A percentile compares a stretch with the other conserved stretches of the same genome.
Evolutionary conservation across 2,888 invertebrate species (phyloP).

Genomic region (Ethmia dodecea): DNA sequence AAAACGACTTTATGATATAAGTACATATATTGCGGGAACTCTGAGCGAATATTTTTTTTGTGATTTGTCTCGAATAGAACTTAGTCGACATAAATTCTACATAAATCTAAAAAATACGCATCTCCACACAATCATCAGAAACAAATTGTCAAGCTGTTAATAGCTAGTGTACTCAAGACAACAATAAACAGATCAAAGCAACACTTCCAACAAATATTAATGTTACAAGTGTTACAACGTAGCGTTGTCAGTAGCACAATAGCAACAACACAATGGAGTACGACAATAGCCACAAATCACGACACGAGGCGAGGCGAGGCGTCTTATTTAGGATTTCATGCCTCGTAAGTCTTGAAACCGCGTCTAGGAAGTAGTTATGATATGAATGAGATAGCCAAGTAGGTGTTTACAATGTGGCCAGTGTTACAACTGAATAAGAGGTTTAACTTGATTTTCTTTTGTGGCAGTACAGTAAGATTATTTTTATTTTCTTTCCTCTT

Average conservation of each 20-base stretch:
- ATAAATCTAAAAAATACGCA: no score
- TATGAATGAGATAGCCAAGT: constrained; percentile 6
- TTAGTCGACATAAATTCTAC: no score
- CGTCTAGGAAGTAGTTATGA: constrained; percentile 17
- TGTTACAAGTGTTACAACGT: constrained; percentile 15
- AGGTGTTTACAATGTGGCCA: background rate
- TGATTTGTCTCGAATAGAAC: no score
- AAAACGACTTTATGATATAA: no score
- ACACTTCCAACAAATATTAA: constrained; percentile 17
- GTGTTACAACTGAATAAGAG: no score
- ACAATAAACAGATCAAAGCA: constrained; percentile 21
- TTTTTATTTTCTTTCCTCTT: no score
- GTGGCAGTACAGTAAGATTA: no score
- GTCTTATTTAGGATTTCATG: constrained; percentile 40
- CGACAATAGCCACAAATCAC: constrained; percentile 46
- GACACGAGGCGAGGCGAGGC: constrained; percentile 23
- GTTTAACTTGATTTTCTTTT: no score
- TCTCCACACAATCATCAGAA: no score
- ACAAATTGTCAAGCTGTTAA: background rate
- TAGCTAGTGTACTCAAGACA: constrained; percentile 5
- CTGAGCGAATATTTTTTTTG: no score
- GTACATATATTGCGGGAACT: no score
- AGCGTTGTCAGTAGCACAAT: constrained; percentile 23
- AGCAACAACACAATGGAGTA: constrained; percentile 29
- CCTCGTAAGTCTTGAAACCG: constrained; percentile 20